A percentile compares a stretch with the other conserved stretches of the same genome.
Conservation (phyloP, 1,140 invertebrate genomes). For the Plodia interpunctella region DNA sequence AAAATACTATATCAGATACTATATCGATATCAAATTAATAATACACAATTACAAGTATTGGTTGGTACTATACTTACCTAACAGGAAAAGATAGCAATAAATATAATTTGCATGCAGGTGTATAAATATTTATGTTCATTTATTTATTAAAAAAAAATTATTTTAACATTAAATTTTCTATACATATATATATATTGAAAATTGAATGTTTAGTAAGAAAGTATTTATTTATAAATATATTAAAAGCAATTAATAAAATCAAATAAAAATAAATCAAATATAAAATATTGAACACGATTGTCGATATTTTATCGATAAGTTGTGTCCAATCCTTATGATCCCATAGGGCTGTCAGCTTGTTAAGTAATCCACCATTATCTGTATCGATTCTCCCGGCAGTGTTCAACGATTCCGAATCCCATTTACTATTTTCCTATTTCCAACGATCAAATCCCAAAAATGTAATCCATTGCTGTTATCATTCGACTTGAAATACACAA, state of each 20-base stretch:
- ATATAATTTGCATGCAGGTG: no score
- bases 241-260: no score
- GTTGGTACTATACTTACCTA: neutral
- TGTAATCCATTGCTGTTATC: neutral
- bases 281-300: neutral
- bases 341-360: conserved; percentile 48
- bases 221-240: no score
- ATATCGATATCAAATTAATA: neutral
- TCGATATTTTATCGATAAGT: no score
- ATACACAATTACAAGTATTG: neutral
- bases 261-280: neutral
- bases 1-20: neutral
- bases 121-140: no score
- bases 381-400: conserved; percentile 42
- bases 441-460: conserved; percentile 9
- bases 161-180: no score
- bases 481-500: neutral
- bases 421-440: conserved; percentile 11
- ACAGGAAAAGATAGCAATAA: neutral
- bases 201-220: no score
- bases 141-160: no score
- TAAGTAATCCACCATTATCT: conserved; percentile 62
- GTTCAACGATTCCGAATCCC: conserved; percentile 37
- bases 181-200: no score
- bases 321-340: conserved; percentile 29